phyloP scores from a whole-genome alignment of 2,113 vertebrate species.

The Talpa occidentalis region DNA sequence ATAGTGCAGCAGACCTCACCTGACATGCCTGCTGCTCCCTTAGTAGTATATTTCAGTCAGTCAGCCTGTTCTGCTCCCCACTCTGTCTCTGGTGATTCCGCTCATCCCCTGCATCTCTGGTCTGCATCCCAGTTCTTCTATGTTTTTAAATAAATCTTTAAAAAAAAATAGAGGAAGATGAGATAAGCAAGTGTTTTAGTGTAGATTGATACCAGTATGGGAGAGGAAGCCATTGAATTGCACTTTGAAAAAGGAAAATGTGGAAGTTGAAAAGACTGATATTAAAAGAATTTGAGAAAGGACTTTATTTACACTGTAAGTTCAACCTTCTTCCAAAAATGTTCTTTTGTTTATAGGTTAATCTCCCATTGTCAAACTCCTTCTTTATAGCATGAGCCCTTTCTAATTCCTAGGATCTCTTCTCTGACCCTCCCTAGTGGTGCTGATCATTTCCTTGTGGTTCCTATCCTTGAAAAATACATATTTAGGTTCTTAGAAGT shows the following conservation, averaged over 20 bases:
- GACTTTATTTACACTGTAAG: background rate
- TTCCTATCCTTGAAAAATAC: background rate
- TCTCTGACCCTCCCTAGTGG: background rate
- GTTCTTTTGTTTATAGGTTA: background rate
- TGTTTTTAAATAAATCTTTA: too few relatives aligned
- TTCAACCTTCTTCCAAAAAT: background rate
- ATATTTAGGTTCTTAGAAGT: slow-evolving; percentile 1
- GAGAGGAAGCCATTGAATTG: background rate
- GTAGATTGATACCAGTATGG: background rate
- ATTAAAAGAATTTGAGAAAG: background rate
- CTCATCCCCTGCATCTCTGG: too few relatives aligned
- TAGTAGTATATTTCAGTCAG: too few relatives aligned
- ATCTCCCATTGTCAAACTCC: background rate
- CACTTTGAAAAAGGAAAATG: background rate
- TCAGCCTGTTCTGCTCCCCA: too few relatives aligned
- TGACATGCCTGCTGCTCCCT: too few relatives aligned
- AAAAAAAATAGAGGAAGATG: too few relatives aligned
- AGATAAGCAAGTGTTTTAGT: rapidly evolving
- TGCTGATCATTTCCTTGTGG: background rate
- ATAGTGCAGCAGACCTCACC: too few relatives aligned
- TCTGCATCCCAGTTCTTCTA: too few relatives aligned
- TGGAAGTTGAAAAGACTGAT: background rate
- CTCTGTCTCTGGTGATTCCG: too few relatives aligned
- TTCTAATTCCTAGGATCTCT: background rate
- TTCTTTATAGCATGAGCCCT: background rate